A percentile compares a stretch with the other conserved stretches of the same genome.
These are phyloP conservation scores for Willisornis vidua DNA, from an alignment of 2,113 vertebrate genomes.

Conservation along the genomic window DNA sequence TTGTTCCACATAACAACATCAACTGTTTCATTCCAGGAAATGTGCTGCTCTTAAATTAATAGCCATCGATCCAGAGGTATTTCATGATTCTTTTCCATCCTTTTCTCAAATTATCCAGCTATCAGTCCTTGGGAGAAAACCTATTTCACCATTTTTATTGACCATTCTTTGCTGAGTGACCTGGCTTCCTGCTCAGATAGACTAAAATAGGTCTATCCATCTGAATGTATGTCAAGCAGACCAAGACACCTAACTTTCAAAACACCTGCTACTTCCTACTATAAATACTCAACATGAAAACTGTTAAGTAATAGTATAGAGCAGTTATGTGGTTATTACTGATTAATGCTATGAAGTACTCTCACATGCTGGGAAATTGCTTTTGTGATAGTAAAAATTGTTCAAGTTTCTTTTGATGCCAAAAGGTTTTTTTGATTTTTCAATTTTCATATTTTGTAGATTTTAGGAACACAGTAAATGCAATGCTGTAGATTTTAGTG, in stretches of 20 bases:
- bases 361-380: not conserved
- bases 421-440: no score
- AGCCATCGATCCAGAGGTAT: slow-evolving; percentile 73
- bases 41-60: slow-evolving; percentile 79
- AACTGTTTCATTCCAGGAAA: slow-evolving; percentile 74
- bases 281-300: slow-evolving; percentile 60
- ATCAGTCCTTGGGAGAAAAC: slow-evolving; percentile 72
- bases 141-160: slow-evolving; percentile 73
- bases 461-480: no score
- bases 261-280: slow-evolving; percentile 29
- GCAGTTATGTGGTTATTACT: not conserved
- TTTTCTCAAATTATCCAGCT: slow-evolving; percentile 72
- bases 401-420: slow-evolving; percentile 38
- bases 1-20: slow-evolving; percentile 72
- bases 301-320: not conserved
- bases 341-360: not conserved
- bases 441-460: no score
- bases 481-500: no score
- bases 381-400: not conserved
- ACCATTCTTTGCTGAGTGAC: slow-evolving; percentile 69
- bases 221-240: slow-evolving; percentile 57
- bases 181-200: slow-evolving; percentile 65
- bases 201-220: slow-evolving; percentile 70
- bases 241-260: slow-evolving; percentile 35
- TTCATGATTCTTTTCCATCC: slow-evolving; percentile 65